phyloP scores from a whole-genome alignment of 2,113 vertebrate species.

The Amphilophus citrinellus region DNA sequence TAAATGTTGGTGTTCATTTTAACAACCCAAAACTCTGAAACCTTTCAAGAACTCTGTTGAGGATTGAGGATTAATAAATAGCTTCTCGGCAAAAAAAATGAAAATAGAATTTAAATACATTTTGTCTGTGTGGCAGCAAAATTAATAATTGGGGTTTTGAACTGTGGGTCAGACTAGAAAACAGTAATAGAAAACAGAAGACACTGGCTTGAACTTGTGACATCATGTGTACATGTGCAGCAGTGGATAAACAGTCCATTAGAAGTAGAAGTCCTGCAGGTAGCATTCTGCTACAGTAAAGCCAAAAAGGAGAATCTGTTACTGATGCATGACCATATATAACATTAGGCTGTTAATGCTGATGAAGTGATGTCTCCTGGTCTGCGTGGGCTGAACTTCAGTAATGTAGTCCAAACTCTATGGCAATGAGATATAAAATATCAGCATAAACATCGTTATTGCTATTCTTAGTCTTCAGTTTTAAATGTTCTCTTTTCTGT shows the following conservation, averaged over 20 bases:
- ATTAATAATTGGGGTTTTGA: not conserved
- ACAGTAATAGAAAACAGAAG: not conserved
- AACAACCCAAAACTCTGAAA: too few species aligned
- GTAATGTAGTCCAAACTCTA: not conserved
- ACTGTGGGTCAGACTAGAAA: not conserved
- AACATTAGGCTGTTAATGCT: not conserved
- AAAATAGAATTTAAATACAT: too few species aligned
- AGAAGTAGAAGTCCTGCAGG: not conserved
- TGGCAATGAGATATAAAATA: not conserved
- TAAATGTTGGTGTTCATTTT: too few species aligned
- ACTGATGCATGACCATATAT: not conserved
- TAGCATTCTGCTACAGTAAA: not conserved
- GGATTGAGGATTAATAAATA: not conserved
- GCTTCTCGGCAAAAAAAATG: not conserved
- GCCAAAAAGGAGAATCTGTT: not conserved
- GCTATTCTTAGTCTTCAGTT: not conserved
- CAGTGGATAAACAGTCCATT: not conserved
- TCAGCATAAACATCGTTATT: not conserved
- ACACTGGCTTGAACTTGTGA: not conserved
- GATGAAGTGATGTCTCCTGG: not conserved
- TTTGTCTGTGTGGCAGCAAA: not conserved
- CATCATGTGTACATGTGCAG: not conserved
- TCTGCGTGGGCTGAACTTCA: not conserved
- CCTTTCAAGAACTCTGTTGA: not conserved
- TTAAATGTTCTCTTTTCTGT: not conserved